Conservation (phyloP, 2,888 invertebrate genomes). For the Luperina testacea region DNA sequence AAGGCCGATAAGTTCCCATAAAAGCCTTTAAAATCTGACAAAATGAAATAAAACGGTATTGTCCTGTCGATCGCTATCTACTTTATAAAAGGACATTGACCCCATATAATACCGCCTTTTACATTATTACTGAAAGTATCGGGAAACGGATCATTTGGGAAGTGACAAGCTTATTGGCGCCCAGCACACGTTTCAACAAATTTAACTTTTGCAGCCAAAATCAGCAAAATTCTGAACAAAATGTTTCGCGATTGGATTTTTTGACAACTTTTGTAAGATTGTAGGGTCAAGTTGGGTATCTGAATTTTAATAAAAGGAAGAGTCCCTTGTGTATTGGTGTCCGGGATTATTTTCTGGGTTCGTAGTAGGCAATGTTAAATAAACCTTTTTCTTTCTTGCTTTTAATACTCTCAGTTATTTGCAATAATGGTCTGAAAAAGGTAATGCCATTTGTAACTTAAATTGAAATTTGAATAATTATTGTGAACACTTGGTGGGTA, state of each 20-base stretch:
- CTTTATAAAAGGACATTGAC: conserved; percentile 26
- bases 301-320: conserved; percentile 61
- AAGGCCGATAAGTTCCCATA: no score
- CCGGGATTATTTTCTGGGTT: neutral
- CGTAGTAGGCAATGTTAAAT: neutral
- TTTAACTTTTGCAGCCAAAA: conserved; percentile 17
- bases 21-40: neutral
- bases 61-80: neutral
- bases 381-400: neutral
- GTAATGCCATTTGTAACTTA: neutral
- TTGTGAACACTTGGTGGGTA: neutral
- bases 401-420: neutral
- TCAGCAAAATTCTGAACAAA: conserved; percentile 1
- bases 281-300: conserved; percentile 38
- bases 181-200: conserved; percentile 51
- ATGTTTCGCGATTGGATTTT: conserved; percentile 1
- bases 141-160: conserved; percentile 50
- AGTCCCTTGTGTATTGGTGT: conserved; percentile 26
- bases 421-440: neutral
- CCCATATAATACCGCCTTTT: conserved; percentile 37
- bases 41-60: neutral
- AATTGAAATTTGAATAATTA: neutral
- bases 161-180: conserved; percentile 36
- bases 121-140: conserved; percentile 44
- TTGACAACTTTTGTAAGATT: conserved; percentile 18